Percentiles rank a stretch among this genome's conserved stretches.
Evolutionary conservation across 2,888 invertebrate species (phyloP).

Genomic region (Galeopsomyia nigrocyanea): DNA sequence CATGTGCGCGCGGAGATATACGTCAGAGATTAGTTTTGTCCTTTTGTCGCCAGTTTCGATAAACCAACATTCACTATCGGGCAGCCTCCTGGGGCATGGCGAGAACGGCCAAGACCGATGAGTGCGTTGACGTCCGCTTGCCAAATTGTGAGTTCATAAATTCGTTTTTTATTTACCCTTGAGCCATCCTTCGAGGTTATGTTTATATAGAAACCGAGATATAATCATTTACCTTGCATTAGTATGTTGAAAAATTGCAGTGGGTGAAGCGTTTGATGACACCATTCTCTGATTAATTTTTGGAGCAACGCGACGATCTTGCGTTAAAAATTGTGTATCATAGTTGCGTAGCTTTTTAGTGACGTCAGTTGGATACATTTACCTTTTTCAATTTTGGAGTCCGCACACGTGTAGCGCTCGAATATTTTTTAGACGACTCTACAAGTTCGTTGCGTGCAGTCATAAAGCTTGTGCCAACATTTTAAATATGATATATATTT

Average conservation of each 20-base stretch:
- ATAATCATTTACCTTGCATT: too few species aligned
- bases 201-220: conserved; percentile 17
- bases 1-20: too few species aligned
- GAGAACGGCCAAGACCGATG: conserved; percentile 31
- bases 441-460: background rate
- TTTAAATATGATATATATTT: background rate
- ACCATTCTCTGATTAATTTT: background rate
- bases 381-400: background rate
- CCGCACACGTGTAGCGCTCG: conserved; percentile 5
- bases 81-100: conserved; percentile 18
- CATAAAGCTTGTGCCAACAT: background rate
- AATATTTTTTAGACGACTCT: too few species aligned
- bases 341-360: background rate
- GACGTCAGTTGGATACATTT: conserved; percentile 1
- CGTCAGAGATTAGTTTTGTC: too few species aligned
- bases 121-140: conserved; percentile 14
- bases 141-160: conserved; percentile 20
- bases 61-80: too few species aligned
- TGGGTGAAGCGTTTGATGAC: background rate
- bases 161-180: background rate
- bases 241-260: background rate
- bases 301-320: too few species aligned
- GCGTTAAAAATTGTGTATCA: background rate
- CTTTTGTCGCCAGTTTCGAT: too few species aligned
- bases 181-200: conserved; percentile 32